These are phyloP conservation scores for Gasterosteus nipponicus DNA, from an alignment of 2,113 vertebrate species.

Conservation along the genomic window DNA sequence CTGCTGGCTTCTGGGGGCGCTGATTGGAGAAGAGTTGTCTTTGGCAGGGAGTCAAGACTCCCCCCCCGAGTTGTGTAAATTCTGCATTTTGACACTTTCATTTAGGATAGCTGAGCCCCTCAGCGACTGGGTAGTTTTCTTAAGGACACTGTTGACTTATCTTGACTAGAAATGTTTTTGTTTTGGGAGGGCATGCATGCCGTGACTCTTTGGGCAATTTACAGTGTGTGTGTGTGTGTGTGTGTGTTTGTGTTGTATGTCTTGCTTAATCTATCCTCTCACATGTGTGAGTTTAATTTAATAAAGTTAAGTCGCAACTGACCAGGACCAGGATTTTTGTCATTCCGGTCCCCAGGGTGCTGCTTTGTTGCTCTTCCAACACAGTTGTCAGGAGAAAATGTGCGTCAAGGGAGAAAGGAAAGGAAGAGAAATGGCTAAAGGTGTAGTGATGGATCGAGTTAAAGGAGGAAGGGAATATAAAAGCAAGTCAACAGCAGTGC, in stretches of 20 bases:
- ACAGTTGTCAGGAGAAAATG: slow-evolving; percentile 45
- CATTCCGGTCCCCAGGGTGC: slow-evolving; percentile 31
- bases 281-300: neutral
- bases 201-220: neutral
- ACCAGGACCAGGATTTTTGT: slow-evolving; percentile 32
- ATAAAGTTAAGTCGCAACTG: slow-evolving; percentile 17
- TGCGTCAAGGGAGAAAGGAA: slow-evolving; percentile 20
- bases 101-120: slow-evolving; percentile 30
- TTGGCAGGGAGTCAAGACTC: slow-evolving; percentile 54
- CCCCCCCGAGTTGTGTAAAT: slow-evolving; percentile 57
- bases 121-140: slow-evolving; percentile 55
- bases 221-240: neutral
- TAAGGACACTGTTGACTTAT: slow-evolving; percentile 38
- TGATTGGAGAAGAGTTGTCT: slow-evolving; percentile 56
- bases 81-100: slow-evolving; percentile 48
- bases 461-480: slow-evolving; percentile 8
- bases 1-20: slow-evolving; percentile 16
- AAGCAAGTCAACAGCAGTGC: slow-evolving; percentile 26
- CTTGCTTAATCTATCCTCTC: slow-evolving; percentile 6
- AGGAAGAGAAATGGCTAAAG: slow-evolving; percentile 7
- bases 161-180: slow-evolving; percentile 39
- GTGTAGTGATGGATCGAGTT: slow-evolving; percentile 30
- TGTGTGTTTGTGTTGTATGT: slow-evolving; percentile 1
- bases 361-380: slow-evolving; percentile 51
- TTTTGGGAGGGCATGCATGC: slow-evolving; percentile 9